Percentiles rank a stretch among this genome's conserved stretches.
phyloP scores from a whole-genome alignment of 2,797 vertebrate species.

The Anguilla obscura region DNA sequence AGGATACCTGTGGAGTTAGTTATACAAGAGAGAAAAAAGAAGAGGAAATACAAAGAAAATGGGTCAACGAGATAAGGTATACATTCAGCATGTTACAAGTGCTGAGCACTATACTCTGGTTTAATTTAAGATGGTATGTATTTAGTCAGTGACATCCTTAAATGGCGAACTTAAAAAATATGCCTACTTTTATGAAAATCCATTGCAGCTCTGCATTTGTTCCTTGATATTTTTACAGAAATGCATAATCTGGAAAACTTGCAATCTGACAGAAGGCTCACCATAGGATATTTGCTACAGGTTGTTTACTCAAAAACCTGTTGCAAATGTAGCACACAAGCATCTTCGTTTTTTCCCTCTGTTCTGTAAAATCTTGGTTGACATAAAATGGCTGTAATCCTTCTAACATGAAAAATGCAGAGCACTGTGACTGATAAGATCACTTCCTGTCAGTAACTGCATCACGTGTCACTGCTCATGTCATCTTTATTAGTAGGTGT shows the following conservation, averaged over 20 bases:
- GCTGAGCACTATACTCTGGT: not conserved
- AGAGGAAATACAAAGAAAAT: too few relatives aligned
- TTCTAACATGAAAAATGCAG: not conserved
- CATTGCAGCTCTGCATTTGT: not conserved
- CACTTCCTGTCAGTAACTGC: not conserved
- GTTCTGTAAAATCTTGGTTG: not conserved
- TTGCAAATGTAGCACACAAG: not conserved
- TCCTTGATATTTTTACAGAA: not conserved
- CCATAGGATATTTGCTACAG: not conserved
- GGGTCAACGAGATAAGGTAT: too few relatives aligned
- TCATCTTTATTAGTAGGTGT: not conserved
- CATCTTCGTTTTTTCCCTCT: not conserved
- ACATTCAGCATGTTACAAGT: not conserved
- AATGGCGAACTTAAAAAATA: not conserved
- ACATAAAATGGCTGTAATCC: not conserved
- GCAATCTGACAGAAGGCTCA: not conserved
- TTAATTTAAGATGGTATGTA: not conserved
- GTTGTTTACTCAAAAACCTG: not conserved
- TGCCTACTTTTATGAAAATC: not conserved
- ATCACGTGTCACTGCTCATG: not conserved
- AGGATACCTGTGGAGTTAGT: too few relatives aligned
- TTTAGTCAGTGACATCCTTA: not conserved
- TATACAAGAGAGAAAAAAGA: too few relatives aligned
- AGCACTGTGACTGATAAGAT: not conserved
- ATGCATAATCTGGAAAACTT: not conserved